Evolutionary conservation across 2,888 invertebrate species (phyloP), one percentile per base, ranked within the genome.

Genomic region (Dione vanillae): DNA sequence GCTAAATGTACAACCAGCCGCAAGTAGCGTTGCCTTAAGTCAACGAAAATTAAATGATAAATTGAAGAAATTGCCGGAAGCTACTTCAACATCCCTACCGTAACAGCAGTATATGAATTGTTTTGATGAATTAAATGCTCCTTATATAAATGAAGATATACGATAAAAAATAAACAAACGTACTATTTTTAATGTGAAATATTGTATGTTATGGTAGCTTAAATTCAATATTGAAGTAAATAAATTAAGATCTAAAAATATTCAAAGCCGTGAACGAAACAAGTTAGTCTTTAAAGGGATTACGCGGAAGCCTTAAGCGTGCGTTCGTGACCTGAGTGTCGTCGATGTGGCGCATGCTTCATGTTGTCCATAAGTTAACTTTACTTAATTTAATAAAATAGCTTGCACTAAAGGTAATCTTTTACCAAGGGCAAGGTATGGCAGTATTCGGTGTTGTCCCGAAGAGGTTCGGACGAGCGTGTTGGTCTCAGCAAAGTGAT

Each of bases 371-470:
- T 85, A 86, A 87, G 87, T 88, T 87, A 86, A 88, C 88, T 87
- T 89, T 85, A 86, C 85, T 91, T 92, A 92, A 93, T 92, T 92
- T 93, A 93, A 92, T 93, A 92, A 92, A 86, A 87, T 85, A 85
- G 85, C 85, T 85, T 86, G 88, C 89, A 87, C 87, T 89, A 88
- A 87, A 83, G 84, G 87, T 91, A 91, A 92, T 92, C 91, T 90
- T 85, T 87, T 85, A 85, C 89, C 92, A 92, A 93, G 93, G 92
- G 90, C 91, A 84, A 81, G 83, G 79, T 82, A 83, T 86, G 86
- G 78, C 88, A 92, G 91, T 92, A 82, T 83, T 81, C 83, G 83
- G 80, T 83, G 83, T 83, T 81, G 82, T 80, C 79, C 83, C 81
- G 84, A 76, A 77, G 83, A 76, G 83, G 83, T 79, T 82, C 83